Evolutionary conservation across 2,888 invertebrate species (phyloP).

Genomic region (Acleris laterana): DNA sequence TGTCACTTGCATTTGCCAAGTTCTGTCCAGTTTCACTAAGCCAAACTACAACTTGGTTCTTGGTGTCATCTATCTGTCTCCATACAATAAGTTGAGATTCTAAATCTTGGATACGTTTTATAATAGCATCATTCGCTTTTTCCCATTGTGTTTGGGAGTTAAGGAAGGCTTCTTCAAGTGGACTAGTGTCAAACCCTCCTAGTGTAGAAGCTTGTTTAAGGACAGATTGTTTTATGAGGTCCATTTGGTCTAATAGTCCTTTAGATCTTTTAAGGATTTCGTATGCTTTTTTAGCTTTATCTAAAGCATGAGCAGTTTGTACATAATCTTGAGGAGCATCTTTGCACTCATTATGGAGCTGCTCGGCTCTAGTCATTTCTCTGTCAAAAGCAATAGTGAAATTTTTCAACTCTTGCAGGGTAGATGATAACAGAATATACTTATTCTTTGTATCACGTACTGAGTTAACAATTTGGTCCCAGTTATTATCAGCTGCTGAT

Average conservation of each 20-base stretch:
- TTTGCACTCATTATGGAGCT: conserved; percentile 86
- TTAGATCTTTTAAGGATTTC: conserved; percentile 91
- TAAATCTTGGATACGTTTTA: conserved; percentile 90
- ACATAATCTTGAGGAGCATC: conserved; percentile 89
- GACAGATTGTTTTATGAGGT: conserved; percentile 89
- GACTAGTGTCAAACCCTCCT: conserved; percentile 86
- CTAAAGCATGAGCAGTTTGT: conserved; percentile 88
- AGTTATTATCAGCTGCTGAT: conserved; percentile 90
- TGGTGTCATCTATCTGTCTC: conserved; percentile 95
- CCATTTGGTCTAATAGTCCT: conserved; percentile 90
- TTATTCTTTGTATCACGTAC: conserved; percentile 90
- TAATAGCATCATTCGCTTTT: conserved; percentile 87
- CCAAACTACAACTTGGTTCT: conserved; percentile 93
- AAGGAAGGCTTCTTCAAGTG: conserved; percentile 85
- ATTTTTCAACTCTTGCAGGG: conserved; percentile 90
- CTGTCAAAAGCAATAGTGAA: conserved; percentile 88
- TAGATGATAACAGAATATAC: conserved; percentile 88
- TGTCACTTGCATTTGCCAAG: conserved; percentile 89
- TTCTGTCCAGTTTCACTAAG: conserved; percentile 91
- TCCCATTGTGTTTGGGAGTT: conserved; percentile 88
- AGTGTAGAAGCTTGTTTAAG: conserved; percentile 88
- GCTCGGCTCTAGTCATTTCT: conserved; percentile 88
- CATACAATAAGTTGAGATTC: conserved; percentile 96
- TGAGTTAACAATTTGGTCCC: conserved; percentile 91
- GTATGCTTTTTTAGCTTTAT: conserved; percentile 90